A percentile compares a stretch with the other conserved stretches of the same genome.
phyloP scores from a whole-genome alignment of 2,113 vertebrate species.

The Silurus glanis region DNA sequence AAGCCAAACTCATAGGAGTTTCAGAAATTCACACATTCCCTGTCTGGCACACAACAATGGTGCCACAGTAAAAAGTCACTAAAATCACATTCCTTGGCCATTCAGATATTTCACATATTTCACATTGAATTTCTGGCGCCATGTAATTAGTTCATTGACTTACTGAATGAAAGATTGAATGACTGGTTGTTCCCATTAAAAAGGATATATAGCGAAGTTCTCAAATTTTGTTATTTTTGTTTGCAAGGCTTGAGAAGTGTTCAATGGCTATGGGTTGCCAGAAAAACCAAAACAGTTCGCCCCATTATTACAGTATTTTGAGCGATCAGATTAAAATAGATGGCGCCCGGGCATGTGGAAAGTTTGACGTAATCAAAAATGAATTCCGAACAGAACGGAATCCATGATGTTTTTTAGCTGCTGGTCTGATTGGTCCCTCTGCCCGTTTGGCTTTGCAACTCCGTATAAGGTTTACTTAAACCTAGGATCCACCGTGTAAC shows the following conservation, averaged over 20 bases:
- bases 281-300: neutral
- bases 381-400: neutral
- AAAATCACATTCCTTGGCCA: neutral
- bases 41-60: neutral
- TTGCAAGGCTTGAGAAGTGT: slow-evolving; percentile 38
- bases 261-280: slow-evolving; percentile 25
- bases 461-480: neutral
- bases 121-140: neutral
- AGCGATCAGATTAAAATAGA: slow-evolving; percentile 42
- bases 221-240: slow-evolving; percentile 8
- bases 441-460: neutral
- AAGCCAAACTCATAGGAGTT: neutral
- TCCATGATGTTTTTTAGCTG: neutral
- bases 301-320: slow-evolving; percentile 11
- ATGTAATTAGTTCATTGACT: neutral
- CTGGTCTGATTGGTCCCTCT: neutral
- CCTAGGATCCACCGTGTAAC: slow-evolving; percentile 25
- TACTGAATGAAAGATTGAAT: neutral
- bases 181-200: neutral
- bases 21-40: neutral
- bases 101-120: neutral
- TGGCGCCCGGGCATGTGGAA: neutral
- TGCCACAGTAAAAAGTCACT: neutral
- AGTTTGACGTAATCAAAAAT: slow-evolving; percentile 28
- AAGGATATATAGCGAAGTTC: neutral